These are phyloP conservation scores for Tigriopus japonicus DNA, from an alignment of 1,140 invertebrate species.

Conservation along the genomic window DNA sequence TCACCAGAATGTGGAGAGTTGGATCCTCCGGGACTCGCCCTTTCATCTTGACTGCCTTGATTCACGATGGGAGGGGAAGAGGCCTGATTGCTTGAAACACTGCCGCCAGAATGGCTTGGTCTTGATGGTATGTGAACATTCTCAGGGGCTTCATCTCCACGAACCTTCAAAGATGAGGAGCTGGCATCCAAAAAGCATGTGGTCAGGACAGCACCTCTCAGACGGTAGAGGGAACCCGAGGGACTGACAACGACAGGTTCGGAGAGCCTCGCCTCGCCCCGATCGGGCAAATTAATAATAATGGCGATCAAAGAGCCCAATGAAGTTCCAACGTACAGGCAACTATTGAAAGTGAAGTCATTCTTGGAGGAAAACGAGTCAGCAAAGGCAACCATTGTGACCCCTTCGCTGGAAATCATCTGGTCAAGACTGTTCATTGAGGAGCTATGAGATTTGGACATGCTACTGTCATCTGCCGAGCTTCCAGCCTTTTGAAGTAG, in stretches of 20 bases:
- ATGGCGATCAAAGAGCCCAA: constrained; percentile 14
- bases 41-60: neutral
- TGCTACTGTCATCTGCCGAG: neutral
- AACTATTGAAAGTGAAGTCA: constrained; percentile 17
- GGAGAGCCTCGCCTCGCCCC: neutral
- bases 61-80: neutral
- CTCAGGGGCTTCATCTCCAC: constrained; percentile 57
- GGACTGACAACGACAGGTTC: constrained; percentile 9
- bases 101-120: neutral
- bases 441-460: constrained; percentile 3
- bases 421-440: constrained; percentile 9
- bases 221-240: constrained; percentile 67
- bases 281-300: constrained; percentile 7
- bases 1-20: constrained; percentile 22
- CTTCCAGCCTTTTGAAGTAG: constrained; percentile 5
- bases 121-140: constrained; percentile 20
- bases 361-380: constrained; percentile 86
- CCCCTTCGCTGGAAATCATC: constrained; percentile 42
- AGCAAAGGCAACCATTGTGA: constrained; percentile 85
- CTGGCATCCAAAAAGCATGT: constrained; percentile 89
- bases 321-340: constrained; percentile 12
- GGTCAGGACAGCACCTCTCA: constrained; percentile 77
- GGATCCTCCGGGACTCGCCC: constrained; percentile 3
- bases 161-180: constrained; percentile 57
- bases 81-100: neutral